Evolutionary conservation across 2,113 vertebrate species (phyloP), one percentile per base, ranked within the genome.

Genomic region (Zootoca vivipara): DNA sequence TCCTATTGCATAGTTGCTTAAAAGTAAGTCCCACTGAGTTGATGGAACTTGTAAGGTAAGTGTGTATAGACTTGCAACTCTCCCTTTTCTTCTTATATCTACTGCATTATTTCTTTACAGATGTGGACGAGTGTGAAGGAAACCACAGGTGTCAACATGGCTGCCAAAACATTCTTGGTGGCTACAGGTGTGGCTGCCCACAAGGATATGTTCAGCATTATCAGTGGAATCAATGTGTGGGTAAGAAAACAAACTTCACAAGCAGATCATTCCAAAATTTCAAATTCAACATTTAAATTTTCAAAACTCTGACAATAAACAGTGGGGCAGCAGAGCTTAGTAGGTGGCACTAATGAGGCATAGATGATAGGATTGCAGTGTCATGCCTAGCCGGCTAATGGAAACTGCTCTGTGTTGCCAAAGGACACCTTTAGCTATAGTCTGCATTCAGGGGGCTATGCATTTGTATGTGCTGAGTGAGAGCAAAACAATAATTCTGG

Each of bases 151-250:
- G 98, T 91, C 97, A 98, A 15, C 97, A 98, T 1, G 97, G 97
- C 74, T 98, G 97, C 92, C 97, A 98, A 88, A 98, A 98, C 92
- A 96, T 97, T 84, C 90, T 96, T 58, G 98, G 97, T 13, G 97
- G 97, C 42, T 98, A 97, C 90, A 96, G 97, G 35, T 98, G 98
- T 56, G 97, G 96, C 78, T 98, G 98, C 56, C 98, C 98, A 12
- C 96, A 97, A 33, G 98, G 97, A 3, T 98, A 98, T 42, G 94
- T 97, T 52, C 98, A 98, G 85, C 97, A 98, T 86, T 97, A 97
- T 94, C 98, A 98, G 85, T 98, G 98, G 98, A 98, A 98, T 90
- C 98, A 98, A 67, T 98, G 98, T 93, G 96, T 98, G 8, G 98
- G 98, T 98, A 95, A 97, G 97, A 16, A n/a, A 24, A 75, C 67